phyloP scores from a whole-genome alignment of 2,888 invertebrate species.

The Biston betularia region DNA sequence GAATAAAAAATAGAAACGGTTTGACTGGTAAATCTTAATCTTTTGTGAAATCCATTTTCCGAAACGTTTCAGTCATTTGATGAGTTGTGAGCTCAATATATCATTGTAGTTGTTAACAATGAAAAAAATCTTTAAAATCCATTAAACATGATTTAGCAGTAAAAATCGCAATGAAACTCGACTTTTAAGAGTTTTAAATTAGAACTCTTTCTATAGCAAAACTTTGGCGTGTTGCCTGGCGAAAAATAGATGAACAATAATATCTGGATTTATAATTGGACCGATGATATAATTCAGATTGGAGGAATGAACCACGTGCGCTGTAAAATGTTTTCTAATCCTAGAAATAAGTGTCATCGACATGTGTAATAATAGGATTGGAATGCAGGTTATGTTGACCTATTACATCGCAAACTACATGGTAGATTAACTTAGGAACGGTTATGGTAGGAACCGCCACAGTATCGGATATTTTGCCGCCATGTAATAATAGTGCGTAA shows the following conservation, averaged over 20 bases:
- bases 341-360: no score
- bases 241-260: slow-evolving; percentile 41
- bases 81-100: no score
- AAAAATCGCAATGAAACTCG: background rate
- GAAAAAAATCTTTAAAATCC: background rate
- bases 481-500: no score
- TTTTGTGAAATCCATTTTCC: background rate
- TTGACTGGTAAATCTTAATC: background rate
- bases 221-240: slow-evolving; percentile 44
- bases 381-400: no score
- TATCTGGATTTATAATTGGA: slow-evolving; percentile 36
- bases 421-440: background rate
- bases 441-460: no score
- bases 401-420: no score
- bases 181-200: slow-evolving; percentile 27
- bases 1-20: no score
- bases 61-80: background rate
- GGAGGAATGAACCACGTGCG: slow-evolving; percentile 26
- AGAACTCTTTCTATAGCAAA: slow-evolving; percentile 28
- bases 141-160: slow-evolving; percentile 1
- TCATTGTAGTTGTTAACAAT: background rate
- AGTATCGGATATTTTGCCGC: no score
- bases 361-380: no score
- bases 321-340: background rate
- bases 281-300: slow-evolving; percentile 34